Conservation (phyloP, 1,140 invertebrate genomes). For the Neodiprion pinetum region DNA sequence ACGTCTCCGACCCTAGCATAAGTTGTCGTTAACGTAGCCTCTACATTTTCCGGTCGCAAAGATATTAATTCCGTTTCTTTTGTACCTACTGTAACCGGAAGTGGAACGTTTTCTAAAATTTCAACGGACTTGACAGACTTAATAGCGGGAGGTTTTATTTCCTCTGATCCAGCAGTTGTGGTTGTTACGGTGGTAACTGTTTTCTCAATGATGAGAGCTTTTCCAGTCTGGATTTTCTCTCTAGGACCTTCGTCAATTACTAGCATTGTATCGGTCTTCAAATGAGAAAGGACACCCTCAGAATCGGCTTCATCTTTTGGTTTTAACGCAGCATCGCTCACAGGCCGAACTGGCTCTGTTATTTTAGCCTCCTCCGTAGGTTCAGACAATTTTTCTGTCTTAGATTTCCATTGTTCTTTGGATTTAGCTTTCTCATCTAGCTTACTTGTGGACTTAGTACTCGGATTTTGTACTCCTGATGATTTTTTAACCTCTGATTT, state of each 20-base stretch:
- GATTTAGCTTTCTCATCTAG: neutral
- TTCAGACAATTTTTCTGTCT: neutral
- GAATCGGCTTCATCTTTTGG: neutral
- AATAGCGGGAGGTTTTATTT: constrained; percentile 31
- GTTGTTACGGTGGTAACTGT: constrained; percentile 35
- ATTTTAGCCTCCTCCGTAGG: neutral
- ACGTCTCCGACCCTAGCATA: constrained; percentile 41
- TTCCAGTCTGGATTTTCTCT: constrained; percentile 16
- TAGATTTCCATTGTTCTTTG: neutral
- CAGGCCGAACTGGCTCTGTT: neutral
- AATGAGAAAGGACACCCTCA: neutral
- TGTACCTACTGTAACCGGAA: constrained; percentile 32
- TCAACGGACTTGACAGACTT: constrained; percentile 39
- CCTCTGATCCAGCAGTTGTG: constrained; percentile 19
- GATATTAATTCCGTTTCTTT: constrained; percentile 45
- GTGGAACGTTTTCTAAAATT: constrained; percentile 39
- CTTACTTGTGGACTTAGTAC: neutral
- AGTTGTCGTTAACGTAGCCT: constrained; percentile 50
- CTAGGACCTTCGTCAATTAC: neutral
- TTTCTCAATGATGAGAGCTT: constrained; percentile 41
- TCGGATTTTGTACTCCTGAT: neutral
- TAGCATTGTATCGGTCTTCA: neutral
- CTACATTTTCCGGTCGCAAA: constrained; percentile 50
- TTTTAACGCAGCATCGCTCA: neutral
- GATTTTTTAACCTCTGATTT: neutral